These are phyloP conservation scores for Laothoe populi DNA, from an alignment of 2,888 invertebrate genomes.

Conservation along the genomic window DNA sequence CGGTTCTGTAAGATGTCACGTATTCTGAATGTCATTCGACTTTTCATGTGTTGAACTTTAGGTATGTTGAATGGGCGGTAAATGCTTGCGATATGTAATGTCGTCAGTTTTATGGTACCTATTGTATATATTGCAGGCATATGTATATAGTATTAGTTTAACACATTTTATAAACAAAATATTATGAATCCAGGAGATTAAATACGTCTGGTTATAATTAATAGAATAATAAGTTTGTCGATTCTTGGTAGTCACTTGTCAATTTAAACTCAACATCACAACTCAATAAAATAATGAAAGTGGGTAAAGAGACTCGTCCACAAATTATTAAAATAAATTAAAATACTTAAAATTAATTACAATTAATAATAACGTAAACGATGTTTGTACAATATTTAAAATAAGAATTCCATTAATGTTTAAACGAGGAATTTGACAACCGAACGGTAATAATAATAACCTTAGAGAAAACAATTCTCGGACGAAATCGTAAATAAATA, in stretches of 20 bases:
- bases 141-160: not conserved
- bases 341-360: not conserved
- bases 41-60: slow-evolving; percentile 51
- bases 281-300: not conserved
- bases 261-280: no score
- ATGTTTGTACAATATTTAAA: not conserved
- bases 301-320: not conserved
- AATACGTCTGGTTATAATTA: no score
- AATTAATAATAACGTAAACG: not conserved
- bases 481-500: slow-evolving; percentile 5
- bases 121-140: not conserved
- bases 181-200: no score
- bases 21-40: slow-evolving; percentile 48
- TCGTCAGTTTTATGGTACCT: not conserved
- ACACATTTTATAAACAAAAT: no score
- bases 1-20: slow-evolving; percentile 74
- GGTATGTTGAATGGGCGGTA: slow-evolving; percentile 44
- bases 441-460: slow-evolving; percentile 3
- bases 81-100: slow-evolving; percentile 20
- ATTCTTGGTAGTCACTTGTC: no score
- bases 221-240: no score
- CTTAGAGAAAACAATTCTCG: not conserved
- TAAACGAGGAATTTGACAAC: slow-evolving; percentile 2
- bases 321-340: not conserved
- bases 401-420: not conserved